These are phyloP conservation scores for Crocidura indochinensis DNA, from an alignment of 2,797 vertebrate genomes.

Conservation along the genomic window DNA sequence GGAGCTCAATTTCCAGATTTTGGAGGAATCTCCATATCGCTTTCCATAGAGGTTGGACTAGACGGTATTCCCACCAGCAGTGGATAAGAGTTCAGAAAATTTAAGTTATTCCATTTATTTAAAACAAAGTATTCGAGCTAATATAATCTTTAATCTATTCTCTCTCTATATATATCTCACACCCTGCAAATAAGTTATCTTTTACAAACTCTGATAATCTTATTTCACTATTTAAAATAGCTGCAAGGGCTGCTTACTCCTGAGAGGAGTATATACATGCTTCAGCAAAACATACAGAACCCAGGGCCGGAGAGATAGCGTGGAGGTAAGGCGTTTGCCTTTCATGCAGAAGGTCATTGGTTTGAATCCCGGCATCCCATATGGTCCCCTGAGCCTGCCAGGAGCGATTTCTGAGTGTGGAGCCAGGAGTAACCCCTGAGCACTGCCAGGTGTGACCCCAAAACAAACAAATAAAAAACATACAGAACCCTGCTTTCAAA, in stretches of 20 bases:
- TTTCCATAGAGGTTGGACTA: too few relatives aligned
- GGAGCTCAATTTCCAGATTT: too few relatives aligned
- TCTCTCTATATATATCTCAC: slow-evolving; percentile 46
- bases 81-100: too few relatives aligned
- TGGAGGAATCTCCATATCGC: too few relatives aligned
- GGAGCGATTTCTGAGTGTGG: too few relatives aligned
- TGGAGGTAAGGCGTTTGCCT: too few relatives aligned
- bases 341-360: too few relatives aligned
- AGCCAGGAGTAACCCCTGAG: too few relatives aligned
- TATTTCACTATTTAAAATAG: background rate
- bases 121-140: slow-evolving; percentile 14
- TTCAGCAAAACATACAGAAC: background rate
- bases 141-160: slow-evolving; percentile 13
- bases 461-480: background rate
- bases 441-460: too few relatives aligned
- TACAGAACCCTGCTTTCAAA: slow-evolving; percentile 16
- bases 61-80: too few relatives aligned
- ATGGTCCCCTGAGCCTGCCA: too few relatives aligned
- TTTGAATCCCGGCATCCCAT: too few relatives aligned
- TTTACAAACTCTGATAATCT: background rate
- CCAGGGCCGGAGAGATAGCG: background rate
- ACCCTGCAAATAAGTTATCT: background rate
- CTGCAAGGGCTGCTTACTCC: background rate
- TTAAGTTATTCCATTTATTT: slow-evolving; percentile 54
- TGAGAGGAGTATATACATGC: background rate